A percentile compares a stretch with the other conserved stretches of the same genome.
phyloP scores from a whole-genome alignment of 2,888 invertebrate genomes.

The Leptarthrus brevirostris region DNA sequence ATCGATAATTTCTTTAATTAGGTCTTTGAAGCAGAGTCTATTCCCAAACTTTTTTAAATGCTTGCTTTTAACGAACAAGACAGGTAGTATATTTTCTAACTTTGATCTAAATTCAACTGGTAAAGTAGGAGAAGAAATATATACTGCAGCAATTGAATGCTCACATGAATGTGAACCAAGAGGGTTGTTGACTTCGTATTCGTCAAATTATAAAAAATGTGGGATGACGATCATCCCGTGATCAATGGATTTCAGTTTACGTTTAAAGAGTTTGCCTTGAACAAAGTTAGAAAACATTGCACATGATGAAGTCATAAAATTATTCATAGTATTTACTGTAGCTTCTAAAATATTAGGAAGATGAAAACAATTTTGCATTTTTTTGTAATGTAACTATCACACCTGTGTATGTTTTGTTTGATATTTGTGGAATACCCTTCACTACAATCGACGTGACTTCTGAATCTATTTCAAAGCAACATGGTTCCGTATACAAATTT shows the following conservation, averaged over 20 bases:
- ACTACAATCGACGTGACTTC: not conserved
- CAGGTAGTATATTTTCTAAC: not conserved
- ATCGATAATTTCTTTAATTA: too few relatives aligned
- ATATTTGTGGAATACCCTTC: not conserved
- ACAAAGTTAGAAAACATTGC: not conserved
- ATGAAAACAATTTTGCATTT: not conserved
- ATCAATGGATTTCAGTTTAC: not conserved
- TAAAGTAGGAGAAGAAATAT: not conserved
- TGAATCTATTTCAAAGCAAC: not conserved
- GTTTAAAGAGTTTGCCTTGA: not conserved
- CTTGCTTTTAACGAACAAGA: not conserved
- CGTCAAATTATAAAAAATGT: not conserved
- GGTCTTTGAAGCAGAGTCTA: not conserved
- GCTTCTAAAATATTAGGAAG: too few relatives aligned
- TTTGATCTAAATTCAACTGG: not conserved
- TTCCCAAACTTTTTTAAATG: not conserved
- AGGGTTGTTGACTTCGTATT: not conserved
- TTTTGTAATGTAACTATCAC: not conserved
- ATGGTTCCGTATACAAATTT: not conserved
- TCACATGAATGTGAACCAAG: not conserved
- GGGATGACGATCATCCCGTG: not conserved
- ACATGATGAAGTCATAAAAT: not conserved
- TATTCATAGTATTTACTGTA: not conserved
- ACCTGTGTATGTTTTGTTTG: not conserved
- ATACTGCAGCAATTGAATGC: not conserved